Conservation (phyloP, 2,797 vertebrate species). For the Carduelis carduelis region DNA sequence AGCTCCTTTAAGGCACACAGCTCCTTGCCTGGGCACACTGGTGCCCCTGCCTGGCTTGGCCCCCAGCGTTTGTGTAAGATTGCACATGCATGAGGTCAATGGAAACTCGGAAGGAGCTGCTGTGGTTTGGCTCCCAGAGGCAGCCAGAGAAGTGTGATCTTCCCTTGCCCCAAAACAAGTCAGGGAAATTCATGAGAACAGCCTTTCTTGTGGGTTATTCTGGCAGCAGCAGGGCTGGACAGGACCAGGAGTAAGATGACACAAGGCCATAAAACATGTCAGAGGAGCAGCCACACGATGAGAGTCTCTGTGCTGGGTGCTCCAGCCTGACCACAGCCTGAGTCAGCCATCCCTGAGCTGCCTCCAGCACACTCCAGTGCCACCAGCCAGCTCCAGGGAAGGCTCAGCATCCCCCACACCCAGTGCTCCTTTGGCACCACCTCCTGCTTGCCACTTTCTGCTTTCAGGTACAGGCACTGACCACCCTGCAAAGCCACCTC, state of each 20-base stretch:
- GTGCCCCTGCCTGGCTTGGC: not conserved
- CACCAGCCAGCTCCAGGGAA: not conserved
- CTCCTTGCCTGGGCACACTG: not conserved
- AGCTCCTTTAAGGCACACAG: not conserved
- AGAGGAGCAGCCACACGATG: not conserved
- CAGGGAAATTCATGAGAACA: not conserved
- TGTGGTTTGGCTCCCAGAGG: slow-evolving; percentile 29
- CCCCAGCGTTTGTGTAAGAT: not conserved
- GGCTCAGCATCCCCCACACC: not conserved
- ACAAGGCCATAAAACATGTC: slow-evolving; percentile 25
- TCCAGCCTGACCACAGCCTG: not conserved
- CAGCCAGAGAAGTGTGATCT: not conserved
- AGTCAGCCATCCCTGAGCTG: not conserved
- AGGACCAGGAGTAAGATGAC: not conserved
- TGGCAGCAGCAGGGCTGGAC: not conserved
- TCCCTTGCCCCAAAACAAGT: not conserved
- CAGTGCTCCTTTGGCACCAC: not conserved
- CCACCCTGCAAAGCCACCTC: not conserved
- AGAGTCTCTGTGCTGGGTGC: not conserved
- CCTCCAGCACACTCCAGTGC: not conserved
- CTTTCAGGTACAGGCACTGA: not conserved
- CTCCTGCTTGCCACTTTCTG: not conserved
- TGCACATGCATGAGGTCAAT: not conserved
- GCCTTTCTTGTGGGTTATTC: slow-evolving; percentile 44
- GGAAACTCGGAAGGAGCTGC: slow-evolving; percentile 35